A percentile compares a stretch with the other conserved stretches of the same genome.
Conservation (phyloP, 2,888 invertebrate species). For the Platycheirus albimanus region DNA sequence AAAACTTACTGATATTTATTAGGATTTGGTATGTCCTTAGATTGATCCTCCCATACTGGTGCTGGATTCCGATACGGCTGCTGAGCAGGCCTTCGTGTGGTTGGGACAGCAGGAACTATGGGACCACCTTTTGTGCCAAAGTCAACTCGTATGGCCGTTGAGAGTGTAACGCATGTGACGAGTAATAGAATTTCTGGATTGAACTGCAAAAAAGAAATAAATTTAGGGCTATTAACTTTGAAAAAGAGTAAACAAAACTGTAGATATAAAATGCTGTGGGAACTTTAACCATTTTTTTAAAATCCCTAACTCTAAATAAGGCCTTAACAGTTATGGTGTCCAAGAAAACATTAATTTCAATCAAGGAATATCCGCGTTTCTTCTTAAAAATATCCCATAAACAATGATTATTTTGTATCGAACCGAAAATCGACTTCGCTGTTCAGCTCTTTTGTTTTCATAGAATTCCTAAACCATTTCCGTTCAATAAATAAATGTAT, state of each 20-base stretch:
- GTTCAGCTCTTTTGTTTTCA: constrained; percentile 52
- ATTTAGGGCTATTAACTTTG: too few species aligned
- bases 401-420: too few species aligned
- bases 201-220: constrained; percentile 65
- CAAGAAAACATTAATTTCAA: too few species aligned
- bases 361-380: too few species aligned
- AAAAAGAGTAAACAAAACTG: too few species aligned
- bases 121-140: constrained; percentile 86
- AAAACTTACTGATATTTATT: constrained; percentile 85
- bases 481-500: constrained; percentile 17
- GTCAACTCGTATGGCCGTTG: constrained; percentile 85
- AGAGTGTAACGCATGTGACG: constrained; percentile 79
- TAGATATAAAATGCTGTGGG: too few species aligned
- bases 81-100: constrained; percentile 83
- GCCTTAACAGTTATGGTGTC: too few species aligned
- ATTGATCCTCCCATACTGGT: constrained; percentile 86
- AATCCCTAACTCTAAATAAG: too few species aligned
- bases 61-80: constrained; percentile 85
- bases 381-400: too few species aligned
- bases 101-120: constrained; percentile 85
- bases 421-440: constrained; percentile 37
- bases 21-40: constrained; percentile 85
- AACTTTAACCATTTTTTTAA: too few species aligned
- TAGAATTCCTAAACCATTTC: not conserved
- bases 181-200: constrained; percentile 78